Conservation (phyloP, 2,888 invertebrate genomes). For the Gryllus longicercus region DNA sequence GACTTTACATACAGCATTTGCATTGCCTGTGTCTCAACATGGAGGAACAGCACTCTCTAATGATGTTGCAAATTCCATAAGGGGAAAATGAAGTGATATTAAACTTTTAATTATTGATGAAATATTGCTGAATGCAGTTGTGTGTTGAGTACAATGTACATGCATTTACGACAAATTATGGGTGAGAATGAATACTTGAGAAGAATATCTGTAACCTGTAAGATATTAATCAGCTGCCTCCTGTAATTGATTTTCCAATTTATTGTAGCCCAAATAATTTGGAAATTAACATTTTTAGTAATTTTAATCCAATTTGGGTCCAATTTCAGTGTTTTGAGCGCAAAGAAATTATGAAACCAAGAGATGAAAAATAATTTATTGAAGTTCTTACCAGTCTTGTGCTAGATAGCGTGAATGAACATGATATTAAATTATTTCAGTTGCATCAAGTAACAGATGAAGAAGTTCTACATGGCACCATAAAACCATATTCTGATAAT, state of each 20-base stretch:
- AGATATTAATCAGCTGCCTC: conserved; percentile 43
- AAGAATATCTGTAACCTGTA: conserved; percentile 43
- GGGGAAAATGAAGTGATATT: conserved; percentile 37
- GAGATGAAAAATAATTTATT: too few species aligned
- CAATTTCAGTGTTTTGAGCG: too few species aligned
- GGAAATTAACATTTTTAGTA: not conserved
- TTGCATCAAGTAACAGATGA: too few species aligned
- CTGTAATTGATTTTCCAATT: conserved; percentile 37
- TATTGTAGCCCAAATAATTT: not conserved
- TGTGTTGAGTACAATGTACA: conserved; percentile 40
- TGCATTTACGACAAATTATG: conserved; percentile 42
- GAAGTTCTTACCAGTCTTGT: too few species aligned
- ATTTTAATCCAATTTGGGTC: too few species aligned
- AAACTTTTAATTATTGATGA: conserved; percentile 44
- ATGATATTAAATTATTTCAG: too few species aligned
- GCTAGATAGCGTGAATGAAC: too few species aligned
- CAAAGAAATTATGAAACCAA: too few species aligned
- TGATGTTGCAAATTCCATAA: conserved; percentile 37
- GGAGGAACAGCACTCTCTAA: not conserved
- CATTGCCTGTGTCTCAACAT: not conserved
- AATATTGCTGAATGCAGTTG: conserved; percentile 42
- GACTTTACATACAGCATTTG: conserved; percentile 32
- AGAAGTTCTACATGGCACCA: too few species aligned
- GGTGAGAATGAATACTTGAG: conserved; percentile 41
- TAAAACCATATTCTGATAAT: too few species aligned